Conservation (phyloP, 2,797 vertebrate species). For the Lacerta bilineata region DNA sequence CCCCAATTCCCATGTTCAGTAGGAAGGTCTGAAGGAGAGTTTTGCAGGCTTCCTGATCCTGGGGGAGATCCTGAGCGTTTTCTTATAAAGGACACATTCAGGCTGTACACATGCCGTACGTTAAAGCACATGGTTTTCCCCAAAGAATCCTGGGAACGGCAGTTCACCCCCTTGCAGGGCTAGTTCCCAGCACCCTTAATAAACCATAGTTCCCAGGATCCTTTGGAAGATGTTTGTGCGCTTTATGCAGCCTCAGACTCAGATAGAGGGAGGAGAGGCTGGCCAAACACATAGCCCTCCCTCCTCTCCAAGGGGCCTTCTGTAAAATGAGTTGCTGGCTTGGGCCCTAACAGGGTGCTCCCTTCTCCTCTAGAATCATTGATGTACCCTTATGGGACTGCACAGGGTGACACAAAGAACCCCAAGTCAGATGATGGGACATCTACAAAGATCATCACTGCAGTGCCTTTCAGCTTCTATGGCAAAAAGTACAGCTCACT, state of each 20-base stretch:
- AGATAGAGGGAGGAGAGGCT: background rate
- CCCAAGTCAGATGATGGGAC: slow-evolving; percentile 53
- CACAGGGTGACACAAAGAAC: background rate
- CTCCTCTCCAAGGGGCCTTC: background rate
- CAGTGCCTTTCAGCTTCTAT: slow-evolving; percentile 56
- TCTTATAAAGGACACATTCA: no score
- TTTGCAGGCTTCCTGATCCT: no score
- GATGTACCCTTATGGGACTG: slow-evolving; percentile 52
- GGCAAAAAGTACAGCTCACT: background rate
- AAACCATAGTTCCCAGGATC: no score
- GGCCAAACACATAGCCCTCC: background rate
- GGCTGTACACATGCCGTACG: no score
- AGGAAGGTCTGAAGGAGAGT: no score
- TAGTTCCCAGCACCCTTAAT: no score
- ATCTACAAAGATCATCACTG: slow-evolving; percentile 5
- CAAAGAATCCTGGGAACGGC: no score
- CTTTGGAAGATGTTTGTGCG: no score
- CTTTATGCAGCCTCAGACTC: no score
- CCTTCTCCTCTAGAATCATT: slow-evolving; percentile 22
- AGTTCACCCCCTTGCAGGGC: no score
- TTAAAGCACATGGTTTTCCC: no score
- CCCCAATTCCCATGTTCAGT: background rate
- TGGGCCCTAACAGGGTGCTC: background rate
- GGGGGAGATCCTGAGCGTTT: no score
- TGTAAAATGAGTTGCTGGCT: background rate